phyloP scores from a whole-genome alignment of 2,797 vertebrate species.

The Phoxinus dragarum region DNA sequence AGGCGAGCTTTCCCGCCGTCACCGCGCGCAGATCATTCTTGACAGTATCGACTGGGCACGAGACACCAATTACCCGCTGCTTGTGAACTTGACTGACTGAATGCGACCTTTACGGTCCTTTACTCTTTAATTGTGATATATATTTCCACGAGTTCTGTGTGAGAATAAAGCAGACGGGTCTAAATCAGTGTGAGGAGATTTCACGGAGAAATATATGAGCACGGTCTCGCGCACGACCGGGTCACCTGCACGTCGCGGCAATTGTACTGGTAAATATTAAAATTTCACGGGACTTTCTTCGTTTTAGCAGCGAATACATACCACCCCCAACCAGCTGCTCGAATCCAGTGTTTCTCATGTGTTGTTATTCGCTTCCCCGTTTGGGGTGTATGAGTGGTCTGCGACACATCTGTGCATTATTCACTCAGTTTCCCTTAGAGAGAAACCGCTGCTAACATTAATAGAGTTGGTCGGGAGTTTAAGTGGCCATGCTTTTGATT shows the following conservation, averaged over 20 bases:
- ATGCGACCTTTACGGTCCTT: slow-evolving; percentile 44
- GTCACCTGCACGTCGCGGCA: slow-evolving; percentile 13
- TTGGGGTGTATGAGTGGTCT: slow-evolving; percentile 8
- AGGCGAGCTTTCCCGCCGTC: slow-evolving; percentile 24
- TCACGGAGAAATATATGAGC: slow-evolving; percentile 4
- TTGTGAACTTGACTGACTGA: slow-evolving; percentile 38
- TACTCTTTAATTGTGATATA: slow-evolving; percentile 25
- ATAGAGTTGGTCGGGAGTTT: slow-evolving; percentile 24
- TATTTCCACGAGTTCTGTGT: neutral
- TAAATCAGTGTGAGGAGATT: neutral
- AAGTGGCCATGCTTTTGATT: slow-evolving; percentile 16
- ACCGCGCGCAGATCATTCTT: slow-evolving; percentile 34
- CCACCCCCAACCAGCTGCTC: neutral
- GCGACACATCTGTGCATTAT: slow-evolving; percentile 40
- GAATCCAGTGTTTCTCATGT: neutral
- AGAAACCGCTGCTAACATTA: slow-evolving; percentile 5
- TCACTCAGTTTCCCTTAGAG: neutral
- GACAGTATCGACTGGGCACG: slow-evolving; percentile 42
- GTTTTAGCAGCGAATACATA: neutral
- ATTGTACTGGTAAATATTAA: slow-evolving; percentile 15
- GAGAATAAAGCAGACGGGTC: slow-evolving; percentile 4
- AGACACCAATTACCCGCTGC: slow-evolving; percentile 38
- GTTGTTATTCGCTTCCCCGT: neutral
- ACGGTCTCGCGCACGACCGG: slow-evolving; percentile 1
- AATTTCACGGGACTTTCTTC: slow-evolving; percentile 3